Percentiles rank a stretch among this genome's conserved stretches.
Conservation (phyloP, 2,797 vertebrate genomes). For the Tiaroga cobitis region DNA sequence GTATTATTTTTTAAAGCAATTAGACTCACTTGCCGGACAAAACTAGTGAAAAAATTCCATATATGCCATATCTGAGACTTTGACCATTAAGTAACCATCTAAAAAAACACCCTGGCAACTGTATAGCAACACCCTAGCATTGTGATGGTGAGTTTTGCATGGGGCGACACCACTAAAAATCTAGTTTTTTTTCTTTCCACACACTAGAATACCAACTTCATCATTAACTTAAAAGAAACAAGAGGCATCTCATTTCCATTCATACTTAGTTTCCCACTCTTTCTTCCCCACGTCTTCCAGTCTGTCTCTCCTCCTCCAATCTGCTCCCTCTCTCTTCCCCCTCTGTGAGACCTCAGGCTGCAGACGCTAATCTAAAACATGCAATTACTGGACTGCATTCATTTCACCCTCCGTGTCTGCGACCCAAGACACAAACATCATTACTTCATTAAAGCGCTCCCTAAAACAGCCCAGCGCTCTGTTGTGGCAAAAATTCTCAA, state of each 20-base stretch:
- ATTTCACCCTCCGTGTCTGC: slow-evolving; percentile 49
- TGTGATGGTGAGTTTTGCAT: background rate
- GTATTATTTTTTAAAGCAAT: background rate
- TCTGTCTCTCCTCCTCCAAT: slow-evolving; percentile 2
- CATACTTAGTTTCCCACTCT: slow-evolving; percentile 1
- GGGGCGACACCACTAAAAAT: background rate
- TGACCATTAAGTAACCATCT: background rate
- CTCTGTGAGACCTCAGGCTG: slow-evolving; percentile 49
- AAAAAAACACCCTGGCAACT: background rate
- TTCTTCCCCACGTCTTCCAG: background rate
- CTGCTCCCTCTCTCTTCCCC: background rate
- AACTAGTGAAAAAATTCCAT: background rate
- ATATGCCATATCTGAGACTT: background rate
- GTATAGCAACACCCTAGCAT: background rate
- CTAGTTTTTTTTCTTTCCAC: background rate
- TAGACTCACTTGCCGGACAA: background rate
- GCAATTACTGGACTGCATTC: slow-evolving; percentile 58
- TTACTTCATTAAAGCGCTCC: slow-evolving; percentile 60
- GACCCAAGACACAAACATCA: slow-evolving; percentile 58
- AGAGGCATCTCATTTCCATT: slow-evolving; percentile 13
- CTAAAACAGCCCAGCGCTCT: slow-evolving; percentile 48
- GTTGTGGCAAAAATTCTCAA: too few species aligned
- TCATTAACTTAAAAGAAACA: background rate
- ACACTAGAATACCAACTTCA: background rate
- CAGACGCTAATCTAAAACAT: slow-evolving; percentile 62